Base-by-base conservation (phyloP, 2,113 vertebrate genomes). In the Sisor rabdophorus region DNA sequence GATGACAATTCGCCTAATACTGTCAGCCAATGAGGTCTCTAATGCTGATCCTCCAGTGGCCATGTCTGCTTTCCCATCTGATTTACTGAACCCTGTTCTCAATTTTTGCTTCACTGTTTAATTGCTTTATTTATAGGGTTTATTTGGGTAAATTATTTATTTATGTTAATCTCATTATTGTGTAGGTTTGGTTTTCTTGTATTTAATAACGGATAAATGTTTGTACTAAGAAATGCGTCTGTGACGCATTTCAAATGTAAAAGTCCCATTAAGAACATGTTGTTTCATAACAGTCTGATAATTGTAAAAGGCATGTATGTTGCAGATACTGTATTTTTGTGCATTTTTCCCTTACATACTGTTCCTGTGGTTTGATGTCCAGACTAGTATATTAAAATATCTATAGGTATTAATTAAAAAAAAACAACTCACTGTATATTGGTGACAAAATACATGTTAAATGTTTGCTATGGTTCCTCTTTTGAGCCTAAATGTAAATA, bases 171-270 rank as follows among this genome's bases (percentile, higher is more conserved):
- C 24, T 94, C 1, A 44, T 92, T 91, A 87, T 90, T 94, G 88
- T 91, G 86, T 90, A 92, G 87, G 93, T 91, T 93, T 93, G 91
- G 92, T 94, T 92, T 90, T 93, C 94, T 93, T 92, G 90, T 95
- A 91, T 91, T 91, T 76, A 52, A 90, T 91, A 77, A 76, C 78
- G 74, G 68, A 63, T 71, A 82, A 84, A 72, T 80, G 71, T 89
- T 88, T 91, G 86, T 91, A 88, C 73, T 88, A 88, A 89, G 79
- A 80, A 85, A 81, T 80, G 71, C 68, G 75, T 81, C 75, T 60
- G 64, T 81, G 75, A 68, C 32, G 32, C 75, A 63, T 77, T 44
- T 55, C 72, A 28, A 63, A 65, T n/a, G 11, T 63, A 61, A 56
- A 69, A 53, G 54, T 53, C 48, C 40, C 70, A 44, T 44, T 70